Base-by-base conservation (phyloP, 2,113 vertebrate species). In the Acrocephalus arundinaceus region DNA sequence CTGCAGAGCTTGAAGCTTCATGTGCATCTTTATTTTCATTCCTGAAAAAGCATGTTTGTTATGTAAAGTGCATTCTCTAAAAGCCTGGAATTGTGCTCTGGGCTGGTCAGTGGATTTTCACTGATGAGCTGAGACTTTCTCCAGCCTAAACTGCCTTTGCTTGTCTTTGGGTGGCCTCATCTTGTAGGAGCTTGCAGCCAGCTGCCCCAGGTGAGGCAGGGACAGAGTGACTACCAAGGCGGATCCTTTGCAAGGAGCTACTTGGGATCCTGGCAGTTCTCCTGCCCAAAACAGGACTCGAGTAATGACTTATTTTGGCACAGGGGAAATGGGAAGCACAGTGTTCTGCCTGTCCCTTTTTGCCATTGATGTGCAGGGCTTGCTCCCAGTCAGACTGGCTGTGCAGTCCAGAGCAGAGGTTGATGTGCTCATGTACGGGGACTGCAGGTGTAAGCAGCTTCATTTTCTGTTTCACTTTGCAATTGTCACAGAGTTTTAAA, bases 151-250 rank as follows among this genome's bases (percentile, higher is more conserved):
- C 18, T 89, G 30, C 43, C 27, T 75, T 67, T 43, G 49, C 39
- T 52, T 57, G 35, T 46, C 23, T 51, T 25, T n/a, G 25, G 13
- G 15, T 52, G 80, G 37, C 63, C 43, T 51, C 51, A 28, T 6
- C 0, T 2, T 3, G 5, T 27, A 9, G 27, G 37, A 49, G 54
- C 12, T 49, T 93, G 24, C 67, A 11, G 58, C 67, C n/a, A 4
- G 37, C 35, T 65, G 37, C 31, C 27, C 73, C 52, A 61, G 33
- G 16, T 11, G 14, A 73, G 23, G 12, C 0, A 2, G 19, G 46
- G 35, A 41, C 18, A 43, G 20, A 24, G 46, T 1, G 3, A 15
- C 27, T 0, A 2, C 30, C 0, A 2, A 31, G 46, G 28, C 62
- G 58, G 49, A 46, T 28, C 24, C 57, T 61, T 13, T 75, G 43